Evolutionary conservation across 2,113 vertebrate species (phyloP).

Genomic region (Bambusicola thoracicus): DNA sequence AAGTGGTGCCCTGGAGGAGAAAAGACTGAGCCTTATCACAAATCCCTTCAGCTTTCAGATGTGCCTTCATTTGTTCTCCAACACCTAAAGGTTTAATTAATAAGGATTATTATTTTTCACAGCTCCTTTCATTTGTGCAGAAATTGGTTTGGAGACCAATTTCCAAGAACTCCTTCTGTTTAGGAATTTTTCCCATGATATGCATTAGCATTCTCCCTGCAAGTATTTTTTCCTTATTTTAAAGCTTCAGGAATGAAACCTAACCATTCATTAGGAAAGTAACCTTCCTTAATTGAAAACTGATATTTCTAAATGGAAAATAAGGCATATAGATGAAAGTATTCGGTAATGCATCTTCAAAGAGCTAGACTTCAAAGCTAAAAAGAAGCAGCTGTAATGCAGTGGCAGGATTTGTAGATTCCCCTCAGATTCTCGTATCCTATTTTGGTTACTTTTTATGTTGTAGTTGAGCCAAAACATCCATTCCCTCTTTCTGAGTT

Average conservation of each 20-base stretch:
- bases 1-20: constrained; percentile 14
- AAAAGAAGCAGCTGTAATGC: not conserved
- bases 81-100: constrained; percentile 27
- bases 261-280: not conserved
- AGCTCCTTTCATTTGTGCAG: not conserved
- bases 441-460: not conserved
- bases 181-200: not conserved
- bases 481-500: not conserved
- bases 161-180: not conserved
- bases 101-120: constrained; percentile 15
- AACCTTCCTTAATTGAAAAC: constrained; percentile 11
- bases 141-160: not conserved
- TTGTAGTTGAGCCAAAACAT: not conserved
- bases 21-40: constrained; percentile 22
- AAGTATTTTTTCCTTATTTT: not conserved
- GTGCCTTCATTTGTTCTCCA: constrained; percentile 4
- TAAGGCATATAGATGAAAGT: not conserved
- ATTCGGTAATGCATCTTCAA: not conserved
- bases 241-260: not conserved
- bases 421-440: not conserved
- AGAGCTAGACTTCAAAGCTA: not conserved
- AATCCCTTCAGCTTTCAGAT: constrained; percentile 36
- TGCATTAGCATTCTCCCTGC: not conserved
- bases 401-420: not conserved
- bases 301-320: not conserved